Evolutionary conservation across 2,797 vertebrate genomes (phyloP).

Genomic region (Pelobates cultripes): DNA sequence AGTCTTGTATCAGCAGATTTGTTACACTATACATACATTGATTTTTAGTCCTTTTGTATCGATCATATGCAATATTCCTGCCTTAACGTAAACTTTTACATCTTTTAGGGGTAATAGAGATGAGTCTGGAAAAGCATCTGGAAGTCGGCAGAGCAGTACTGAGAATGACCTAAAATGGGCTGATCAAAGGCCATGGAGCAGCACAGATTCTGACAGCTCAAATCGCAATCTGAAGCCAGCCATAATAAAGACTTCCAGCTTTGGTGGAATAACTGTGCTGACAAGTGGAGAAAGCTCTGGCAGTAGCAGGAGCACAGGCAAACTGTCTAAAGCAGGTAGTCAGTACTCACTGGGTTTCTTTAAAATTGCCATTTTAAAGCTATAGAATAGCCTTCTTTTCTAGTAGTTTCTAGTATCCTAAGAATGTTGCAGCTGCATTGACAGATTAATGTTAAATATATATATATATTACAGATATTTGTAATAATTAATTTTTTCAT

Average conservation of each 20-base stretch:
- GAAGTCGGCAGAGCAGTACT: slow-evolving; percentile 92
- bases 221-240: slow-evolving; percentile 79
- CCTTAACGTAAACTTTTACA: neutral
- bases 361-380: too few species aligned
- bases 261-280: slow-evolving; percentile 79
- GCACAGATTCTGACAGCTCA: slow-evolving; percentile 93
- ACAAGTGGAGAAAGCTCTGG: slow-evolving; percentile 77
- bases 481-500: too few species aligned
- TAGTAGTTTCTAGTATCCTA: too few species aligned
- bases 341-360: slow-evolving; percentile 64
- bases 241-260: slow-evolving; percentile 80
- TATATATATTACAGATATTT: too few species aligned
- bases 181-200: slow-evolving; percentile 93
- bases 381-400: too few species aligned
- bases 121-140: slow-evolving; percentile 81
- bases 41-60: too few species aligned
- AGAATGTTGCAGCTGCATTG: too few species aligned
- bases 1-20: too few species aligned
- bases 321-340: slow-evolving; percentile 84
- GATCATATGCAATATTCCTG: too few species aligned
- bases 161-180: slow-evolving; percentile 85
- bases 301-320: slow-evolving; percentile 76
- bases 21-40: too few species aligned
- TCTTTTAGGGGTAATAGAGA: slow-evolving; percentile 83
- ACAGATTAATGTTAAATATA: too few species aligned